phyloP scores from a whole-genome alignment of 2,888 invertebrate species.

The Slavum lentiscoides region DNA sequence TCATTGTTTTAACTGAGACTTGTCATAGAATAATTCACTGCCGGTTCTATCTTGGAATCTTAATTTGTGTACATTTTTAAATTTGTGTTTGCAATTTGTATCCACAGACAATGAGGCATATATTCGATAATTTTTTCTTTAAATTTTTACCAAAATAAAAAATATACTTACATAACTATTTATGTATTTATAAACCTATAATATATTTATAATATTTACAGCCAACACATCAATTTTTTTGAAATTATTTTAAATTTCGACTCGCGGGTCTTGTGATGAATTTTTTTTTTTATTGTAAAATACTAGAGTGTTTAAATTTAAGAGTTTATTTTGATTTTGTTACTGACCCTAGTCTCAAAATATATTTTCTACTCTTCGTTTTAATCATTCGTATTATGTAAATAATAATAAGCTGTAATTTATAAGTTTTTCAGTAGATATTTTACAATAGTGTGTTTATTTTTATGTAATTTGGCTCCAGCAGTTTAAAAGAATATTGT shows the following conservation, averaged over 20 bases:
- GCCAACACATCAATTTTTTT: background rate
- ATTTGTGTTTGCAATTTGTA: slow-evolving; percentile 36
- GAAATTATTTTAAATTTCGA: slow-evolving; percentile 10
- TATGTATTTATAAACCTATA: slow-evolving; percentile 16
- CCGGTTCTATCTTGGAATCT: slow-evolving; percentile 32
- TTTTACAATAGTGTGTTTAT: background rate
- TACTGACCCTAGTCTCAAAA: slow-evolving; percentile 21
- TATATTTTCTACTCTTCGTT: slow-evolving; percentile 3
- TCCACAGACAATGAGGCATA: slow-evolving; percentile 18
- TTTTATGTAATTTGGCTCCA: background rate
- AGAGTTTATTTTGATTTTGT: slow-evolving; percentile 8
- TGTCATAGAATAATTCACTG: slow-evolving; percentile 39
- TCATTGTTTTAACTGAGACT: slow-evolving; percentile 33
- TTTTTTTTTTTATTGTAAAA: slow-evolving; percentile 24
- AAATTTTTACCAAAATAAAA: background rate
- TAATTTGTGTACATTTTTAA: slow-evolving; percentile 26
- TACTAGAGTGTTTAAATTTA: background rate
- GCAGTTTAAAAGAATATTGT: slow-evolving; percentile 13
- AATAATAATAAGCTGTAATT: slow-evolving; percentile 23
- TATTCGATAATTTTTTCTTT: background rate
- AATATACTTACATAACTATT: slow-evolving; percentile 7
- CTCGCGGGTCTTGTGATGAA: slow-evolving; percentile 25
- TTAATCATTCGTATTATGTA: slow-evolving; percentile 27
- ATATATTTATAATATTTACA: slow-evolving; percentile 14
- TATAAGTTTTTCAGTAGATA: background rate